These are phyloP conservation scores for Reticulitermes lucifugus DNA, from an alignment of 2,888 invertebrate species.

Conservation along the genomic window DNA sequence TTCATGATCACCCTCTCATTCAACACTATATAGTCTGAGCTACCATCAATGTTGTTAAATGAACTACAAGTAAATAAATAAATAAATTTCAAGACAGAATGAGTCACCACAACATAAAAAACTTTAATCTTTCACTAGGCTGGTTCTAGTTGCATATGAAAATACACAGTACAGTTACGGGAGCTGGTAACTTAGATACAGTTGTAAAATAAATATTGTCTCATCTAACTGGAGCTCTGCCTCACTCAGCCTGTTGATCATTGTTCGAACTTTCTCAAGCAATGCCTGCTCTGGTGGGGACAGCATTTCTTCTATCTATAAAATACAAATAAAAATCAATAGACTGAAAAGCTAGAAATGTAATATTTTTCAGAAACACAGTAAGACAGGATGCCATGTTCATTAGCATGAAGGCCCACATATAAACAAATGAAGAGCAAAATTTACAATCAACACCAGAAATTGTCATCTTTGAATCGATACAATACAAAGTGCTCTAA, in stretches of 20 bases:
- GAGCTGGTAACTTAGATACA: conserved; percentile 72
- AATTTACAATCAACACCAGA: too few species aligned
- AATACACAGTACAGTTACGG: background rate
- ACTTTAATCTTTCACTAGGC: background rate
- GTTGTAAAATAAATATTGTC: conserved; percentile 84
- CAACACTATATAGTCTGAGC: too few species aligned
- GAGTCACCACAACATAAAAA: background rate
- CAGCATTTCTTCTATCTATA: conserved; percentile 84
- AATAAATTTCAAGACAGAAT: too few species aligned
- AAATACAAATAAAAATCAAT: conserved; percentile 52
- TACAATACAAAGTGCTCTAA: too few species aligned
- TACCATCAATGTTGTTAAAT: too few species aligned
- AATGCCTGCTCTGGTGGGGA: conserved; percentile 86
- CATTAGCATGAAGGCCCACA: too few species aligned
- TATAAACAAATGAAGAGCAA: too few species aligned
- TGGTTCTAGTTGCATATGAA: background rate
- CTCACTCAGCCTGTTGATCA: conserved; percentile 80
- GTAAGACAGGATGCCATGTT: background rate
- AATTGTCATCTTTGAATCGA: too few species aligned
- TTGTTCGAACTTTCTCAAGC: conserved; percentile 78
- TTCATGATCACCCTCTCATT: too few species aligned
- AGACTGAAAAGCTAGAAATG: background rate
- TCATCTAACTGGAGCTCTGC: conserved; percentile 86
- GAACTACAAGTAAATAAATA: background rate
- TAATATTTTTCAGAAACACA: background rate